These are phyloP conservation scores for Acanthurus lineatus DNA, from an alignment of 2,797 vertebrate genomes.

Conservation along the genomic window DNA sequence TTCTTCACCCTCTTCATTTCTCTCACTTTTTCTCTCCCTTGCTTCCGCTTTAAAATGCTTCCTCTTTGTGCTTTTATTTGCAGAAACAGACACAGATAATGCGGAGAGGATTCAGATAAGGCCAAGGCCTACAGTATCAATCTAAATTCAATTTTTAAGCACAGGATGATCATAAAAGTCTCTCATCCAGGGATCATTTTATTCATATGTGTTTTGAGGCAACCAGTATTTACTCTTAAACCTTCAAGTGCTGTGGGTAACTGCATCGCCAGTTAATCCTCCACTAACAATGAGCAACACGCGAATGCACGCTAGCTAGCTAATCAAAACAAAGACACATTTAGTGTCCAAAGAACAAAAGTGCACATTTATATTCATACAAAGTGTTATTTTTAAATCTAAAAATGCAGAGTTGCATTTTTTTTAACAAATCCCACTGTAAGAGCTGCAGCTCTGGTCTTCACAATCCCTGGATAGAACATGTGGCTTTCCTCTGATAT, in stretches of 20 bases:
- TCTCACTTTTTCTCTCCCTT: background rate
- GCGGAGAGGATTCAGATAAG: constrained; percentile 32
- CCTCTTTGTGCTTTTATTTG: constrained; percentile 21
- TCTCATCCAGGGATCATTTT: constrained; percentile 44
- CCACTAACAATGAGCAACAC: constrained; percentile 61
- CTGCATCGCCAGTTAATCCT: constrained; percentile 47
- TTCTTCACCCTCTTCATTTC: constrained; percentile 1
- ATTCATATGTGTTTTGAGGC: constrained; percentile 51
- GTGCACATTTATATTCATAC: constrained; percentile 63
- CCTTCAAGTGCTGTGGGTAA: constrained; percentile 26
- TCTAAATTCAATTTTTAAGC: constrained; percentile 41
- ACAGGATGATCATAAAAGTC: constrained; percentile 42
- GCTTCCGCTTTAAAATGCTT: background rate
- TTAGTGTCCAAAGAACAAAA: constrained; percentile 57
- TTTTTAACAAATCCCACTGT: constrained; percentile 52
- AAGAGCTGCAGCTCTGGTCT: constrained; percentile 42
- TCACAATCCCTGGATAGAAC: constrained; percentile 47
- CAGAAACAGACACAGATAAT: constrained; percentile 30
- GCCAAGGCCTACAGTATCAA: constrained; percentile 22
- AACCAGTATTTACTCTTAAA: constrained; percentile 55
- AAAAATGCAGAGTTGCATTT: constrained; percentile 66
- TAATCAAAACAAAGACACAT: constrained; percentile 75
- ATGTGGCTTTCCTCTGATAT: constrained; percentile 59
- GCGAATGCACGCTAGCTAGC: constrained; percentile 61
- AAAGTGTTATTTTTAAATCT: constrained; percentile 64